phyloP scores from a whole-genome alignment of 2,797 vertebrate genomes.

The Rhinogobio ventralis region DNA sequence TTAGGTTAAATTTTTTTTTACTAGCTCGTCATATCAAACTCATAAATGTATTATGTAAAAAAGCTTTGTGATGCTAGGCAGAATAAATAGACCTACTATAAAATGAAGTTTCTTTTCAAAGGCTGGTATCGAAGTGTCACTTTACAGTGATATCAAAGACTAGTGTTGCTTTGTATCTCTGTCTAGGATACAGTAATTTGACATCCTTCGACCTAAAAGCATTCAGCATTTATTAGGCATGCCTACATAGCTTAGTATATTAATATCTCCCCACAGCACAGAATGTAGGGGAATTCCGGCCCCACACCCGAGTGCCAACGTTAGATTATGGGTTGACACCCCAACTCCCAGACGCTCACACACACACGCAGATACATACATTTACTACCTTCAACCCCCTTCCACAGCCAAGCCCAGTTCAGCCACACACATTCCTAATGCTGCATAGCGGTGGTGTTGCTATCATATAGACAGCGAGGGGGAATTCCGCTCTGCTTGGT shows the following conservation, averaged over 20 bases:
- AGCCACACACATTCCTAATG: conserved; percentile 85
- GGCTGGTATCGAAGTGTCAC: conserved; percentile 17
- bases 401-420: conserved; percentile 74
- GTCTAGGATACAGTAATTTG: conserved; percentile 53
- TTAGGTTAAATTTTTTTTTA: background rate
- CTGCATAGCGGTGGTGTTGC: conserved; percentile 78
- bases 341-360: conserved; percentile 65
- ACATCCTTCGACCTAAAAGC: conserved; percentile 65
- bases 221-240: conserved; percentile 73
- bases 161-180: conserved; percentile 34
- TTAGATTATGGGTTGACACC: conserved; percentile 75
- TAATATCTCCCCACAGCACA: conserved; percentile 75
- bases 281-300: conserved; percentile 90
- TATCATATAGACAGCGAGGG: conserved; percentile 83
- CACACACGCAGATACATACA: conserved; percentile 58
- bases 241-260: conserved; percentile 76
- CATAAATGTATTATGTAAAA: background rate
- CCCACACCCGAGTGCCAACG: conserved; percentile 76
- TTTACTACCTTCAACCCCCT: conserved; percentile 66
- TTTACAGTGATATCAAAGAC: conserved; percentile 34
- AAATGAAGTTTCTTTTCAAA: conserved; percentile 27
- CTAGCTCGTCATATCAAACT: background rate
- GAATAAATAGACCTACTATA: background rate
- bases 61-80: background rate
- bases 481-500: conserved; percentile 85